These are phyloP conservation scores for Sitta carolinensis DNA, from an alignment of 2,797 vertebrate genomes.

Conservation along the genomic window DNA sequence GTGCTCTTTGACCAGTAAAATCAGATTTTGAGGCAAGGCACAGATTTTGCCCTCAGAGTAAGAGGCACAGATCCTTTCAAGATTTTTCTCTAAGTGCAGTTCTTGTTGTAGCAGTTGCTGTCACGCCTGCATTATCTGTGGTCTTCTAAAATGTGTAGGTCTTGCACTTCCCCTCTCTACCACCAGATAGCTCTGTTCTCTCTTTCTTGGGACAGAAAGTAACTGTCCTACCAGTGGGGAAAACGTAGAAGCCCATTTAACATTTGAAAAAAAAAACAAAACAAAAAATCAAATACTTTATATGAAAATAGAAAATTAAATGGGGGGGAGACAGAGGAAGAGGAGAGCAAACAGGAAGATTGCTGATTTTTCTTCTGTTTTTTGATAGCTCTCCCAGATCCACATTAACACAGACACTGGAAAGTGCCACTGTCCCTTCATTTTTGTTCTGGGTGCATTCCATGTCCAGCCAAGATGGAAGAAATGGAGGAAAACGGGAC, in stretches of 20 bases:
- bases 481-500: not conserved
- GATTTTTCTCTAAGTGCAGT: not conserved
- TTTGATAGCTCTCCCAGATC: not conserved
- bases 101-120: not conserved
- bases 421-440: not conserved
- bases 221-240: not conserved
- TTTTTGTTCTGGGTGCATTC: not conserved
- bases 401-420: not conserved
- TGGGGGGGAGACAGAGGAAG: not conserved
- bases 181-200: conserved; percentile 31
- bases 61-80: not conserved
- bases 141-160: not conserved
- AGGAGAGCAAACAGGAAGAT: not conserved
- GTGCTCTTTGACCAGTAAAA: too few relatives aligned
- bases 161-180: conserved; percentile 7
- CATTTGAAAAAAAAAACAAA: not conserved
- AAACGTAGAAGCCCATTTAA: not conserved
- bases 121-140: not conserved
- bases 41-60: not conserved
- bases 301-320: not conserved
- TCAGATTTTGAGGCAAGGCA: too few relatives aligned
- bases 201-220: not conserved
- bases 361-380: not conserved
- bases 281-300: not conserved
- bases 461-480: not conserved